These are phyloP conservation scores for Lagodon rhomboides DNA, from an alignment of 2,797 vertebrate species.

Conservation along the genomic window DNA sequence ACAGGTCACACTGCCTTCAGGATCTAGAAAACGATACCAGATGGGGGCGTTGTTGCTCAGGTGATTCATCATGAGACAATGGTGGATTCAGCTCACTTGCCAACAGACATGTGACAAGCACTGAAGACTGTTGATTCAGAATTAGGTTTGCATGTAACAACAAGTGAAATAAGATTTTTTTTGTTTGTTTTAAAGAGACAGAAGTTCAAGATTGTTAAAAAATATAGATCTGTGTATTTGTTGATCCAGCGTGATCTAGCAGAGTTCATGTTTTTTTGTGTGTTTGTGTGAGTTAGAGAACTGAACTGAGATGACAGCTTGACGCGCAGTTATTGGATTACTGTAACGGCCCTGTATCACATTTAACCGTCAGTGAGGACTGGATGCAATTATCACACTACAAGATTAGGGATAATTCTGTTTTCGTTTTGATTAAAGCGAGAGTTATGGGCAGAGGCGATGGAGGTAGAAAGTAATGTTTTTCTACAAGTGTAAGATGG, in stretches of 20 bases:
- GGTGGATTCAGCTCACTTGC: background rate
- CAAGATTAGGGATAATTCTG: slow-evolving; percentile 58
- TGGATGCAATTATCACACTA: slow-evolving; percentile 46
- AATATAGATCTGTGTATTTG: background rate
- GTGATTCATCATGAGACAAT: slow-evolving; percentile 2
- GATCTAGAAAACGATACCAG: slow-evolving; percentile 42
- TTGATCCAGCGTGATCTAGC: background rate
- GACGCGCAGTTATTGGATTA: slow-evolving; percentile 58
- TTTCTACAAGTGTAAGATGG: slow-evolving; percentile 76
- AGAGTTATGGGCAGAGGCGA: slow-evolving; percentile 51
- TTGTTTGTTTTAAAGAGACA: background rate
- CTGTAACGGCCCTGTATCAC: slow-evolving; percentile 47
- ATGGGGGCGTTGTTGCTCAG: slow-evolving; percentile 54
- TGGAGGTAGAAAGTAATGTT: slow-evolving; percentile 54
- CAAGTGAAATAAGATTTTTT: no score
- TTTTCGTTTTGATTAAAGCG: slow-evolving; percentile 59
- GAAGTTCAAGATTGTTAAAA: background rate
- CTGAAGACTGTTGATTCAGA: background rate
- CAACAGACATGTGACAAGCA: background rate
- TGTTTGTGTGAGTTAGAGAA: background rate
- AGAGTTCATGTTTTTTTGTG: background rate
- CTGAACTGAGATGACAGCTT: slow-evolving; percentile 54
- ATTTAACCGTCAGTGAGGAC: slow-evolving; percentile 48
- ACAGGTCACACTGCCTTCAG: background rate
- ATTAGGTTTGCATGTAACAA: slow-evolving; percentile 3